Conservation (phyloP, 2,888 invertebrate genomes). For the Eurytoma californica region DNA sequence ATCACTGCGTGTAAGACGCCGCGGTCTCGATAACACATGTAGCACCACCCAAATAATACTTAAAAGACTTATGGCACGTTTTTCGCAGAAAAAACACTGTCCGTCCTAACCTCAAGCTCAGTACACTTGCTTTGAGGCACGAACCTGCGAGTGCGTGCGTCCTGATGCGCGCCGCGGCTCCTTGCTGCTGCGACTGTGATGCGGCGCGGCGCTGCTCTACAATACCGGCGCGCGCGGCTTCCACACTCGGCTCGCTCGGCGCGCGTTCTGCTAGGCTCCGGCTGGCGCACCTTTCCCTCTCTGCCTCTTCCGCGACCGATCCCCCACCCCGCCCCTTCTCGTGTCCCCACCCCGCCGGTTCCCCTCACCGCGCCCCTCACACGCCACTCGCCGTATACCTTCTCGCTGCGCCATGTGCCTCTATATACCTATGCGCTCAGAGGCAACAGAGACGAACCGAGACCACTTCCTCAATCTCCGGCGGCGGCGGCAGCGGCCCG, state of each 20-base stretch:
- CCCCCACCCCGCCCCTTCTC: neutral
- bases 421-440: neutral
- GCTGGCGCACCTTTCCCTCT: constrained; percentile 53
- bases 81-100: too few species aligned
- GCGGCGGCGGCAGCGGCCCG: too few species aligned
- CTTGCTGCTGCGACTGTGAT: constrained; percentile 1
- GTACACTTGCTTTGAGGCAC: too few species aligned
- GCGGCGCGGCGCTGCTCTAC: neutral
- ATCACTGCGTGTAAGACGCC: too few species aligned
- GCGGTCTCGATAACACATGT: too few species aligned
- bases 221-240: neutral
- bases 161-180: neutral
- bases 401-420: neutral
- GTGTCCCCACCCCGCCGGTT: neutral
- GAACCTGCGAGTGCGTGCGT: too few species aligned
- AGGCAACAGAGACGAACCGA: neutral
- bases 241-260: constrained; percentile 19
- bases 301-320: constrained; percentile 1
- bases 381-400: neutral
- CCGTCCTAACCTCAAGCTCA: too few species aligned
- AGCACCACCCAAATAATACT: too few species aligned
- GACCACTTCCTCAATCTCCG: constrained; percentile 40
- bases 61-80: too few species aligned
- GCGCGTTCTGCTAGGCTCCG: constrained; percentile 1
- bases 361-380: constrained; percentile 1